phyloP scores from a whole-genome alignment of 1,140 invertebrate genomes.

The Chlorops oryzae region DNA sequence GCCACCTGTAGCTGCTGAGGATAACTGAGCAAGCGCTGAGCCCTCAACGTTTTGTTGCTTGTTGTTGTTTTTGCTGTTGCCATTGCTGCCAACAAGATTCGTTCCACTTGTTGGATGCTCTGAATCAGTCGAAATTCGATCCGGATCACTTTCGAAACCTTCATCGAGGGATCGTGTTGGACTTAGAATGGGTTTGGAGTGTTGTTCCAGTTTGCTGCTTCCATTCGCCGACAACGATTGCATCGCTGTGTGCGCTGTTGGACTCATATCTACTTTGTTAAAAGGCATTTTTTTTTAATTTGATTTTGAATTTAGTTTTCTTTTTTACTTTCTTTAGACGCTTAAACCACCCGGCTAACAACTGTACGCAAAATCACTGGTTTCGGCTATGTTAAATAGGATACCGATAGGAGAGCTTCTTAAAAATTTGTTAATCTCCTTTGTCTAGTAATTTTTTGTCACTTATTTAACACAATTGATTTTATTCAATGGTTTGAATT shows the following conservation, averaged over 20 bases:
- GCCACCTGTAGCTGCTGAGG: constrained; percentile 42
- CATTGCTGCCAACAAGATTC: constrained; percentile 18
- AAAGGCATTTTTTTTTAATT: neutral
- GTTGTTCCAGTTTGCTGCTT: constrained; percentile 42
- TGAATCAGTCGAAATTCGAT: constrained; percentile 48
- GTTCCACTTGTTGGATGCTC: constrained; percentile 47
- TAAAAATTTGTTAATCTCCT: no score
- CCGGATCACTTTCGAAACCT: constrained; percentile 50
- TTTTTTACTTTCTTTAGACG: neutral
- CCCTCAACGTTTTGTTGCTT: constrained; percentile 18
- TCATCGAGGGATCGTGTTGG: constrained; percentile 48
- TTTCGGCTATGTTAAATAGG: no score
- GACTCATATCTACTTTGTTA: no score
- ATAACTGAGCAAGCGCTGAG: constrained; percentile 41
- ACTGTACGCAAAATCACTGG: no score
- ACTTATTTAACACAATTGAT: no score
- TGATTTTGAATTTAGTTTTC: no score
- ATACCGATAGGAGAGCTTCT: no score
- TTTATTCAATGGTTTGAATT: no score
- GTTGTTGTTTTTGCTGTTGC: neutral
- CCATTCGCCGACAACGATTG: constrained; percentile 2
- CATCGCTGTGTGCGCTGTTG: constrained; percentile 3
- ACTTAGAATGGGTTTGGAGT: constrained; percentile 47
- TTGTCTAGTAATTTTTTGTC: no score
- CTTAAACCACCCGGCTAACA: no score